Percentiles rank a stretch among this genome's conserved stretches.
These are phyloP conservation scores for Rhysida immarginata DNA, from an alignment of 1,140 invertebrate species.

Conservation along the genomic window DNA sequence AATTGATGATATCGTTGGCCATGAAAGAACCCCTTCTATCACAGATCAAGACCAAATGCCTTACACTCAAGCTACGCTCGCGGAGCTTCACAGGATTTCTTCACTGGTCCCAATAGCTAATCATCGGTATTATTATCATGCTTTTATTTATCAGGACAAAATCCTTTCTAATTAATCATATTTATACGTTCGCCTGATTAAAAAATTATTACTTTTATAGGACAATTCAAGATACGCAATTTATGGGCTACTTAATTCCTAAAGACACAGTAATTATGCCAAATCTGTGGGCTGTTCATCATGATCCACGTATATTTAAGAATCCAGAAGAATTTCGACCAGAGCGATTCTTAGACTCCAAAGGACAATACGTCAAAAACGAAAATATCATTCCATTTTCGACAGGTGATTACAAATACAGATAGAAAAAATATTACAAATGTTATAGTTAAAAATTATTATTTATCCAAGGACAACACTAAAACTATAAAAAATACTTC, in stretches of 20 bases:
- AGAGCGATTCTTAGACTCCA: conserved; percentile 38
- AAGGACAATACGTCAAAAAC: conserved; percentile 18
- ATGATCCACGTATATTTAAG: conserved; percentile 38
- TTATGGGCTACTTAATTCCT: conserved; percentile 15
- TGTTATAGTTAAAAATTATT: too few relatives aligned
- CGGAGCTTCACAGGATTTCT: too few relatives aligned
- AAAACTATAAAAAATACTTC: too few relatives aligned
- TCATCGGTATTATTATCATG: neutral
- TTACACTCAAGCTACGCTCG: too few relatives aligned
- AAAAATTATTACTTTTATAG: conserved; percentile 12
- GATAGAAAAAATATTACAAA: too few relatives aligned
- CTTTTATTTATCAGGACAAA: neutral
- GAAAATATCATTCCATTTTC: conserved; percentile 22
- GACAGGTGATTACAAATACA: neutral
- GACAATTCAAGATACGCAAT: neutral
- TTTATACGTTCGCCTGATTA: neutral
- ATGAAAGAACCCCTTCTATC: too few relatives aligned
- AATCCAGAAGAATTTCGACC: conserved; percentile 53
- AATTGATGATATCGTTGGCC: too few relatives aligned
- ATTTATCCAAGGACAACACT: too few relatives aligned
- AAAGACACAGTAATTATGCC: conserved; percentile 23
- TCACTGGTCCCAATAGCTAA: too few relatives aligned
- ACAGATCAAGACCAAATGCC: too few relatives aligned
- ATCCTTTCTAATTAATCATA: neutral
- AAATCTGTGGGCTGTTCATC: conserved; percentile 29